Conservation (phyloP, 2,113 vertebrate genomes). For the Leucoraja erinaceus region DNA sequence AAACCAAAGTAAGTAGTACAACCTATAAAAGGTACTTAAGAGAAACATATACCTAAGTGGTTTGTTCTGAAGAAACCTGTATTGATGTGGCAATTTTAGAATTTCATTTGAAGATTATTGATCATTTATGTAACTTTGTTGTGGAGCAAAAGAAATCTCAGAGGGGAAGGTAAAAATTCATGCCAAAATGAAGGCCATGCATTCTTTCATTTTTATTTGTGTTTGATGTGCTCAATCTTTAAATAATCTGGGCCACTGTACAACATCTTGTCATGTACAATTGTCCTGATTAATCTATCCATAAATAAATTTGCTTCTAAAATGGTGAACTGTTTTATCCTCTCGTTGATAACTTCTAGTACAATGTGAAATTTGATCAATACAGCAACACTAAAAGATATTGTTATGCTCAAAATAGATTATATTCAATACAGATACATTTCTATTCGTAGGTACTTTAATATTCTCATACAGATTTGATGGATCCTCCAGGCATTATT, state of each 20-base stretch:
- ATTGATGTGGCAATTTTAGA: not conserved
- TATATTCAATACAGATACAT: not conserved
- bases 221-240: no score
- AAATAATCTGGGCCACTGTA: not conserved
- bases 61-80: not conserved
- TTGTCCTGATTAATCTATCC: not conserved
- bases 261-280: not conserved
- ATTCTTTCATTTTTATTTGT: not conserved
- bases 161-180: not conserved
- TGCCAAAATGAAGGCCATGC: not conserved
- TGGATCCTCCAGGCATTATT: slow-evolving; percentile 25
- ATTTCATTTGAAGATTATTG: not conserved
- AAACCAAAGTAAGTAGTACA: no score
- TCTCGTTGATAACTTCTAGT: not conserved
- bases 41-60: no score
- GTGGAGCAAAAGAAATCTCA: not conserved
- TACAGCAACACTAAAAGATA: not conserved
- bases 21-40: no score
- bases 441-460: not conserved
- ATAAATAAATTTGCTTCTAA: not conserved
- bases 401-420: not conserved
- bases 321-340: not conserved
- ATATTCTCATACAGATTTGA: slow-evolving; percentile 16
- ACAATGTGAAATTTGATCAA: not conserved
- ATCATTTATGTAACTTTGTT: not conserved